Base-by-base conservation (phyloP, 1,140 invertebrate species). In the Colletes latitarsis region DNA sequence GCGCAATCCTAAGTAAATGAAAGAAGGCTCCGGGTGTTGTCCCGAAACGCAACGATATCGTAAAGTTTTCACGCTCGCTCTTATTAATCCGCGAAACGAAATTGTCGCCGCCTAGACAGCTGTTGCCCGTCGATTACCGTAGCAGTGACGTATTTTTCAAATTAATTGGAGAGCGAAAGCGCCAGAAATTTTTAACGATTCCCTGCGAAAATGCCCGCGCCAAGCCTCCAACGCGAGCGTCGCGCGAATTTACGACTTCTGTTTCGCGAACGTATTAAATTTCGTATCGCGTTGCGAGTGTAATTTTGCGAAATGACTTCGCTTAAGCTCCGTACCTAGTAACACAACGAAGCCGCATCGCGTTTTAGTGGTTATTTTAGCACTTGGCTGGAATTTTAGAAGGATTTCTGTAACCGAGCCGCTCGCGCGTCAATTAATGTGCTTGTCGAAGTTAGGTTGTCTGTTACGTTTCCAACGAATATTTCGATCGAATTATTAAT, bases 1-100 rank as follows among this genome's bases (percentile, higher is more conserved):
- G 66, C 30, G 66, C 64, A 64, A 53, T 77, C 66, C 72, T 79
- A 74, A 84, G 74, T 88, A 88, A 88, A 84, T 86, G 82, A 74
- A 77, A 79, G 55, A 82, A 43, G 67, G 19, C 62, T 53, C 75
- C 70, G 72, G 60, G 43, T 46, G 43, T 46, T 55, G 70, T 60
- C 41, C 19, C 21, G 64, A 68, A 76, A 58, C 58, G 43, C 63
- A 39, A 75, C 41, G 49, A 12, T n/a, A 19, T 84, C 82, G 62
- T 85, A 85, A 85, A 84, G 21, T 80, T 72, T 52, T 41, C 67
- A 66, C 55, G 52, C 72, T 55, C 52, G 46, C 68, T 72, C 79
- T 84, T 84, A 81, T 81, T 85, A 84, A 81, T 85, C 77, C 49
- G n/a, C 10, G 64, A 39, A 46, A 55, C 17, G 53, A 43, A 63